Evolutionary conservation across 2,888 invertebrate genomes (phyloP), one percentile per base, ranked within the genome.

Genomic region (Drosophila tripunctata): DNA sequence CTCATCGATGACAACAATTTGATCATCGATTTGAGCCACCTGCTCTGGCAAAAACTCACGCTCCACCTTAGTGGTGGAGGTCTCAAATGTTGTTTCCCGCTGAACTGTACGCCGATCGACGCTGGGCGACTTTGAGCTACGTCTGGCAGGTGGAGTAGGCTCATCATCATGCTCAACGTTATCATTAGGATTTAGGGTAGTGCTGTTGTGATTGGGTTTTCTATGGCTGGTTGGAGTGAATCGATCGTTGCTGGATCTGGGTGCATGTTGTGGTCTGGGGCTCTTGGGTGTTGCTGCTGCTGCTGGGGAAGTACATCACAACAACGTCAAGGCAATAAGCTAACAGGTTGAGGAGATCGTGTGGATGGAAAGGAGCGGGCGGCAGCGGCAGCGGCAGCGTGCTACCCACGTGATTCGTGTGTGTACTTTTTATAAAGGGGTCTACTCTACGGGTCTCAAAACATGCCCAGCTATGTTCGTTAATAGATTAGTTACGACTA

Each of bases 21-120:
- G 66, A 52, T 86, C 73, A 27, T 83, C 68, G 35, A 82, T 71
- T 1, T 36, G 41, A 15, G 64, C 10, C 6, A 68, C 21, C 48
- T 69, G 55, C 6, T 67, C 75, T 0, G 81, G 64, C 24, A 51
- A 19, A 15, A 68, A 64, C 5, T 45, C 48, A n/a, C 69, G 78
- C 24, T 81, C 52, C 12, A 52, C 41, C 4, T 40, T 40, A 24
- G 47, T 78, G 19, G n/a, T n/a, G n/a, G n/a, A n/a, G n/a, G 47
- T 77, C 52, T 89, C 89, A 35, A 89, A 84, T 15, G 79, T 86
- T 2, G 78, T 78, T 54, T 89, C 86, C 35, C 88, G 78, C 60
- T 75, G 69, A 43, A 84, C 73, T 35, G 80, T 74, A 36, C 79
- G 84, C 73, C 80, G 77, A 47, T 86, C 87, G 55, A 78, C 67